phyloP scores from a whole-genome alignment of 1,140 invertebrate genomes.

The Chrysoperla carnea region DNA sequence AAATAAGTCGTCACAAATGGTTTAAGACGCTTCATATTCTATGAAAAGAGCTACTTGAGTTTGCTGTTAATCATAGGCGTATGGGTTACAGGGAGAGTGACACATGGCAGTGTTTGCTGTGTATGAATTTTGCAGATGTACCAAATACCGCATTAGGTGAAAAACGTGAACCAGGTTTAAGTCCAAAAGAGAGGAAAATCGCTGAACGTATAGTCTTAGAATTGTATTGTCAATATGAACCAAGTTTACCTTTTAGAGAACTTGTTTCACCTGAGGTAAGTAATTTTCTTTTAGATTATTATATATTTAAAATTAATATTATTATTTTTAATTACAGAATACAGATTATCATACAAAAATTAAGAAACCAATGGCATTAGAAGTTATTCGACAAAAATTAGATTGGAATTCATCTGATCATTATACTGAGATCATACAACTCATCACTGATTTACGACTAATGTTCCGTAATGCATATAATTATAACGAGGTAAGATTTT shows the following conservation, averaged over 20 bases:
- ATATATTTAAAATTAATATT: slow-evolving; percentile 1
- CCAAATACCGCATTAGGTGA: slow-evolving; percentile 27
- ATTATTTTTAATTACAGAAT: neutral
- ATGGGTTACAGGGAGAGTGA: slow-evolving; percentile 51
- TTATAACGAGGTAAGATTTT: slow-evolving; percentile 59
- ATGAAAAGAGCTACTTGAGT: no score
- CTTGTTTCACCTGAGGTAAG: slow-evolving; percentile 55
- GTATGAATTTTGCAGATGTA: slow-evolving; percentile 59
- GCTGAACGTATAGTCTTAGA: slow-evolving; percentile 72
- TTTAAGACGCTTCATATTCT: no score
- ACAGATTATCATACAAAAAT: slow-evolving; percentile 60
- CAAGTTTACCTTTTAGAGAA: slow-evolving; percentile 72
- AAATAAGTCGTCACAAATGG: no score
- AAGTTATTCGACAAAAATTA: slow-evolving; percentile 60
- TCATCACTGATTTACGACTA: slow-evolving; percentile 64
- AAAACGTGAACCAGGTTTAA: slow-evolving; percentile 32
- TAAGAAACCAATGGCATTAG: slow-evolving; percentile 66
- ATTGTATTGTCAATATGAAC: slow-evolving; percentile 77
- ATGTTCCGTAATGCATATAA: slow-evolving; percentile 77
- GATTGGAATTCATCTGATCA: slow-evolving; percentile 48
- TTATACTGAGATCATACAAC: slow-evolving; percentile 56
- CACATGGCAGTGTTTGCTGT: slow-evolving; percentile 80
- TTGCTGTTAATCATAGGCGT: neutral
- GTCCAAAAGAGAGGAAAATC: slow-evolving; percentile 41
- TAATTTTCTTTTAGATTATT: neutral